Conservation (phyloP, 2,113 vertebrate genomes). For the Halcyon senegalensis region DNA sequence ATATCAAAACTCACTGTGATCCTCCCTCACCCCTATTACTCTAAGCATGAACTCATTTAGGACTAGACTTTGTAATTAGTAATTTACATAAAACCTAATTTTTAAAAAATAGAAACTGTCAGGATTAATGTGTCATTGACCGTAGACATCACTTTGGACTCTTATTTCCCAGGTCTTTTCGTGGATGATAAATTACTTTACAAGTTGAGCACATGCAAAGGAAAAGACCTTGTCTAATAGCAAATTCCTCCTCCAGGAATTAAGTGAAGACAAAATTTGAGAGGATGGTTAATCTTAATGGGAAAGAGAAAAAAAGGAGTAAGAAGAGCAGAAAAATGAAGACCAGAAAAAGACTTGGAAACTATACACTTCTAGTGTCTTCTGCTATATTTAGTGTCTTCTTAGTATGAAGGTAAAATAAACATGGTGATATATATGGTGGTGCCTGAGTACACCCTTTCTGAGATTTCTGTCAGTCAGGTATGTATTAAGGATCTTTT, state of each 20-base stretch:
- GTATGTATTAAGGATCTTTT: background rate
- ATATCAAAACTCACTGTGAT: background rate
- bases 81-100: background rate
- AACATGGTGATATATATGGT: background rate
- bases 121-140: background rate
- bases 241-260: background rate
- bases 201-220: background rate
- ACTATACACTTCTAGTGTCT: background rate
- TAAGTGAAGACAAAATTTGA: background rate
- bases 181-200: background rate
- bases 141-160: background rate
- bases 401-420: background rate
- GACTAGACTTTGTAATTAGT: background rate
- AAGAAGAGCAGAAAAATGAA: background rate
- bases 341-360: background rate
- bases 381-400: background rate
- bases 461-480: background rate
- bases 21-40: accelerated
- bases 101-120: background rate
- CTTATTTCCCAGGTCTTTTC: background rate
- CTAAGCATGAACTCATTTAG: background rate
- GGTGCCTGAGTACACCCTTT: background rate
- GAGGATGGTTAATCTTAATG: background rate
- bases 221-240: background rate
- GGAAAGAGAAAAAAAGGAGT: background rate